A percentile compares a stretch with the other conserved stretches of the same genome.
phyloP scores from a whole-genome alignment of 1,140 invertebrate species.

The Drosophila nannoptera region DNA sequence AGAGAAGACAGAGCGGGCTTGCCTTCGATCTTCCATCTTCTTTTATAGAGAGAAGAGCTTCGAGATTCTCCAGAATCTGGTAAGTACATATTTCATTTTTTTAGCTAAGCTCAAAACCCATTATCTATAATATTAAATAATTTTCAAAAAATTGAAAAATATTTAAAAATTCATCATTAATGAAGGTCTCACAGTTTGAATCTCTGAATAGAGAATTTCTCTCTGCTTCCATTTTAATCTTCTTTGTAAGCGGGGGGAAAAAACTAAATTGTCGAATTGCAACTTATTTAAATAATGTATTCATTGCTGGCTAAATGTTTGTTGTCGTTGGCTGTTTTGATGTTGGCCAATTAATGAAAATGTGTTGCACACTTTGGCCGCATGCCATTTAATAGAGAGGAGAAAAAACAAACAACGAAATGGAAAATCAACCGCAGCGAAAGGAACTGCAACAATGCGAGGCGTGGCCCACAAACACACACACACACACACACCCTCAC shows the following conservation, averaged over 20 bases:
- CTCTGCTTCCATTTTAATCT: too few species aligned
- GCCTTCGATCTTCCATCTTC: too few species aligned
- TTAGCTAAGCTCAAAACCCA: too few species aligned
- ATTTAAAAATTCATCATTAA: background rate
- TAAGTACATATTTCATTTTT: too few species aligned
- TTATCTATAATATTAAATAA: too few species aligned
- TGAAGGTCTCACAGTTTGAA: too few species aligned
- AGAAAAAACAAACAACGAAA: constrained; percentile 2
- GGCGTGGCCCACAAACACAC: background rate
- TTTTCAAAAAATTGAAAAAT: background rate
- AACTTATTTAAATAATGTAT: constrained; percentile 28
- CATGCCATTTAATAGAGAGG: constrained; percentile 15
- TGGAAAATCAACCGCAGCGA: constrained; percentile 25
- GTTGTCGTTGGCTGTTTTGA: constrained; percentile 13
- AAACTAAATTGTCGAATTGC: background rate
- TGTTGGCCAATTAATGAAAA: constrained; percentile 38
- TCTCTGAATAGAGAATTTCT: too few species aligned
- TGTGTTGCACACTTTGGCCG: constrained; percentile 16
- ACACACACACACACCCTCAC: constrained; percentile 1
- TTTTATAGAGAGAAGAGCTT: too few species aligned
- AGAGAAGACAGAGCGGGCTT: too few species aligned
- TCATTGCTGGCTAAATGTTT: constrained; percentile 1
- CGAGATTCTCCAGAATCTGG: too few species aligned
- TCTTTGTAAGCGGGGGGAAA: background rate
- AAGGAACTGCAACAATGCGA: constrained; percentile 35